Evolutionary conservation across 1,140 invertebrate genomes (phyloP), one percentile per base, ranked within the genome.

Genomic region (Caenorhabditis tropicalis): DNA sequence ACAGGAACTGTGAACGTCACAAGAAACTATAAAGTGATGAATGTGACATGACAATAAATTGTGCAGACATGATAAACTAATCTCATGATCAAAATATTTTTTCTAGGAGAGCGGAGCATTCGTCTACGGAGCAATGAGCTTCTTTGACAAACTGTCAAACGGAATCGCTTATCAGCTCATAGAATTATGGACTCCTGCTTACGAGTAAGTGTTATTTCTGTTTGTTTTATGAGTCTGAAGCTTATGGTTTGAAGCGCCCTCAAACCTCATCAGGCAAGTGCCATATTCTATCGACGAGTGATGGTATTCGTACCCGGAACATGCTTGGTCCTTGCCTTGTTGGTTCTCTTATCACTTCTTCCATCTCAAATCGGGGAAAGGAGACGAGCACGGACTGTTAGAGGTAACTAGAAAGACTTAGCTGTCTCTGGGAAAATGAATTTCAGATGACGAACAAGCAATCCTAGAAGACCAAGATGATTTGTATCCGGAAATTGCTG

Each of bases 51-150:
- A 24, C 36, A 70, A 19, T 16, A 9, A 58, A 9, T 9, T 24
- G 19, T 43, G 12, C 5, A 43, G 5, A 43, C 5, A 5, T 43
- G 12, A 43, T 5, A 70, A 0, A 0, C 1, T 15, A 3, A 27
- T 33, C 36, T 70, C 4, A 15, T 70, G 16, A 5, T 27, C 6
- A 5, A n/a, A n/a, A n/a, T n/a, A n/a, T n/a, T n/a, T 80, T 53
- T 86, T 91, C 88, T 19, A 93, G 93, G 94, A 95, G 88, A 96
- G 94, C 87, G 95, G 96, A 21, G 96, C 96, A 51, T 98, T 98
- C 92, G 95, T 98, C 9, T 98, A 96, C 92, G 96, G 96, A n/a
- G 93, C 95, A 31, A 97, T 98, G 96, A 97, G 96, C 92, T 97
- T 98, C 91, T 93, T 94, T 6, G 96, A 98, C 91, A 98, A 98